These are phyloP conservation scores for Podiceps cristatus DNA, from an alignment of 2,113 vertebrate genomes.

Conservation along the genomic window DNA sequence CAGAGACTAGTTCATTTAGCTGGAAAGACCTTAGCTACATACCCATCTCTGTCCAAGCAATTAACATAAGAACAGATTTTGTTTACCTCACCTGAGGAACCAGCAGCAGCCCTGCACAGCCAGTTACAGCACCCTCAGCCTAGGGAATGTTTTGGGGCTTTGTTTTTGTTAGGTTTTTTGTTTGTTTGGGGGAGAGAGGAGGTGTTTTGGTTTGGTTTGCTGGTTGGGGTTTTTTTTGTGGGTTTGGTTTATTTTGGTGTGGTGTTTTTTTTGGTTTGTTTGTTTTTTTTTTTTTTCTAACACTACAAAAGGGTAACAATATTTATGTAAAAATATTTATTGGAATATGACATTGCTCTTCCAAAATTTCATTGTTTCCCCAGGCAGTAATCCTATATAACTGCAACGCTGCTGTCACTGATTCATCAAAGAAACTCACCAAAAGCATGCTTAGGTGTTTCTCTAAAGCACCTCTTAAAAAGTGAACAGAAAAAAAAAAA, in stretches of 20 bases:
- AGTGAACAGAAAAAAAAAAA: background rate
- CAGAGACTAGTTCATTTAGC: background rate
- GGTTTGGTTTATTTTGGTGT: no score
- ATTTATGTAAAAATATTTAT: background rate
- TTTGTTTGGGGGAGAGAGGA: no score
- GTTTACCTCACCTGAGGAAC: slow-evolving; percentile 3
- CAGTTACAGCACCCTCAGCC: background rate
- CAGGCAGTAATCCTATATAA: background rate
- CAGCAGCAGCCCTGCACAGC: background rate
- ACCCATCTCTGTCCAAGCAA: background rate
- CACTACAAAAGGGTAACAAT: background rate
- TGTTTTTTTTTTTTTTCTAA: background rate
- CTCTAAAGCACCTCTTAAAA: background rate
- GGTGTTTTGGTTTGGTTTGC: no score
- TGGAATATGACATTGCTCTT: background rate
- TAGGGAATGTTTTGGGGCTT: background rate
- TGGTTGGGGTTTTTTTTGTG: no score
- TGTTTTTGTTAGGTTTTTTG: no score
- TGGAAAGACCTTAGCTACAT: background rate
- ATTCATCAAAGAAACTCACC: background rate
- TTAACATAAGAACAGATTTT: background rate
- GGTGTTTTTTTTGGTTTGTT: no score
- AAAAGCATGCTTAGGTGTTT: background rate
- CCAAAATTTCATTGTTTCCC: background rate
- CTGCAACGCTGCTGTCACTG: background rate